phyloP scores from a whole-genome alignment of 2,888 invertebrate genomes.

The Athalia circularis region DNA sequence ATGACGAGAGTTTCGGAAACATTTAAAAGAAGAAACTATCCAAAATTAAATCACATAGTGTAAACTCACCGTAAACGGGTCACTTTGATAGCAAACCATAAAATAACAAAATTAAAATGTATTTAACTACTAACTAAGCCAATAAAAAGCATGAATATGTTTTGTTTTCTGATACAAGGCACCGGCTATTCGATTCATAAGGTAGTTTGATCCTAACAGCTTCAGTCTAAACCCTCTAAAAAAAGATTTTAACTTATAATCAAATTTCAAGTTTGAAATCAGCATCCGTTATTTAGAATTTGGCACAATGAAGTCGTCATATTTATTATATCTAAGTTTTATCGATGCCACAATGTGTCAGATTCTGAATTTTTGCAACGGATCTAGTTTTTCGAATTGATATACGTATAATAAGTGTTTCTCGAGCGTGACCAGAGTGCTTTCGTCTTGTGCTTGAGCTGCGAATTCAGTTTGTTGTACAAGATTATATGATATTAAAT shows the following conservation, averaged over 20 bases:
- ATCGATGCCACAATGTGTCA: constrained; percentile 22
- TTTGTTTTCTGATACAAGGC: constrained; percentile 53
- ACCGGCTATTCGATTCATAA: constrained; percentile 56
- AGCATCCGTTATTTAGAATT: not conserved
- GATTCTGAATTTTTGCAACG: constrained; percentile 13
- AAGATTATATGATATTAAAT: constrained; percentile 36
- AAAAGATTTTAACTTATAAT: constrained; percentile 25
- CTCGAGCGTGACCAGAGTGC: constrained; percentile 36
- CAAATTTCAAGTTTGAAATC: not conserved
- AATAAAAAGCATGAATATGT: constrained; percentile 52
- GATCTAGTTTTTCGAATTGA: constrained; percentile 8
- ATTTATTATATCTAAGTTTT: constrained; percentile 28
- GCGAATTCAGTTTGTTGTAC: constrained; percentile 32
- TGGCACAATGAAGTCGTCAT: constrained; percentile 17
- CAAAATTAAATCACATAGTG: constrained; percentile 28
- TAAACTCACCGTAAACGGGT: constrained; percentile 42
- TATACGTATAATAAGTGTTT: constrained; percentile 38
- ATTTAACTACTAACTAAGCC: constrained; percentile 52
- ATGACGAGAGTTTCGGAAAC: not conserved
- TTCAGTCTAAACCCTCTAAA: constrained; percentile 47
- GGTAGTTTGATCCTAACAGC: constrained; percentile 52
- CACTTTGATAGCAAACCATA: constrained; percentile 29
- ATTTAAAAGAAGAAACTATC: constrained; percentile 9
- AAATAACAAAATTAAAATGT: constrained; percentile 49
- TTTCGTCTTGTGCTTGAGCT: constrained; percentile 41